A percentile compares a stretch with the other conserved stretches of the same genome.
Conservation (phyloP, 2,888 invertebrate species). For the Seladonia tumulorum region DNA sequence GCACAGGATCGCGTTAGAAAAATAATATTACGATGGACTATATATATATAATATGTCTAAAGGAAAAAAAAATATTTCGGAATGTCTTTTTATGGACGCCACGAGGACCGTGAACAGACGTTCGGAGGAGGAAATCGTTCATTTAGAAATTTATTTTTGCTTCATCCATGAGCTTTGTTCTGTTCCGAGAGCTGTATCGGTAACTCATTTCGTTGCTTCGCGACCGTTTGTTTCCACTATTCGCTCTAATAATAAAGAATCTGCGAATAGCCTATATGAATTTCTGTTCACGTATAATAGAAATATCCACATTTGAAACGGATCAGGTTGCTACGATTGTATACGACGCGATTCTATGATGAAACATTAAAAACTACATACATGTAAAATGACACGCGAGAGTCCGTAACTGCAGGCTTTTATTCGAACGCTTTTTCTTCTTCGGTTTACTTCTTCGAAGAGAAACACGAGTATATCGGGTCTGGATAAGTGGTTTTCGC, state of each 20-base stretch:
- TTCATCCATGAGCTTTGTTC: constrained; percentile 4
- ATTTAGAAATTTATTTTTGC: constrained; percentile 40
- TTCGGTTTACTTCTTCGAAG: background rate
- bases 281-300: background rate
- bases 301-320: background rate
- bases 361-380: background rate
- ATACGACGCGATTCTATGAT: background rate
- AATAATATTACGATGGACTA: no score
- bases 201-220: constrained; percentile 30
- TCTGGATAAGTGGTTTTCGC: constrained; percentile 38
- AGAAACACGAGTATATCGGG: background rate
- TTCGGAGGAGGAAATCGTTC: constrained; percentile 1
- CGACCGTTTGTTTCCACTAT: constrained; percentile 27
- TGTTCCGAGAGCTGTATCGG: constrained; percentile 9
- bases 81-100: background rate
- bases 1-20: no score
- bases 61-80: background rate
- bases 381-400: background rate
- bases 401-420: background rate
- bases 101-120: no score
- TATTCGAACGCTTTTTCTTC: background rate
- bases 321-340: background rate
- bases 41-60: background rate
- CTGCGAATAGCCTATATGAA: constrained; percentile 20
- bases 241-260: constrained; percentile 23